These are phyloP conservation scores for Catharus bicknelli DNA, from an alignment of 2,113 vertebrate genomes.

Conservation along the genomic window DNA sequence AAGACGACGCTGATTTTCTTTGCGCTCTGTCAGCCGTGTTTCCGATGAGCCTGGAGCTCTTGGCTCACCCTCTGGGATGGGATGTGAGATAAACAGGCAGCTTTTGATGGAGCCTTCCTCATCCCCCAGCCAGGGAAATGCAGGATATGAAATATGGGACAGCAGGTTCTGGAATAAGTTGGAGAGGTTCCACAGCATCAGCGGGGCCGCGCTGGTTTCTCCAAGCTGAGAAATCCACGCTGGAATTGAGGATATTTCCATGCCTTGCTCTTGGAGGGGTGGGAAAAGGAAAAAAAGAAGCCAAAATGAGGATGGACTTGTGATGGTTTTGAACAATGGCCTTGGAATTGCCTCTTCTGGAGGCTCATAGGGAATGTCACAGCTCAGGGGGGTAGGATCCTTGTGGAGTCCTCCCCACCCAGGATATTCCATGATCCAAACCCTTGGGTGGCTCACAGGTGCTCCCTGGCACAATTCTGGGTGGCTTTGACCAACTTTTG, in stretches of 20 bases:
- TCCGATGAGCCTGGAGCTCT: not conserved
- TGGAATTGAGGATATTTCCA: not conserved
- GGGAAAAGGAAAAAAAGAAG: not conserved
- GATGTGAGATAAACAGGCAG: not conserved
- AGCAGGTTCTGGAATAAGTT: not conserved
- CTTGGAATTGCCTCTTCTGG: not conserved
- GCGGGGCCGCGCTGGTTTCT: no score
- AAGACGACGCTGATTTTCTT: not conserved
- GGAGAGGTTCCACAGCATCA: rapidly evolving
- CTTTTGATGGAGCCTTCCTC: not conserved
- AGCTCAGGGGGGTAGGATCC: not conserved
- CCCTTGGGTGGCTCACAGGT: rapidly evolving
- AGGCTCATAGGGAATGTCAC: not conserved
- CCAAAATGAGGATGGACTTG: not conserved
- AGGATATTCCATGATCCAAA: not conserved
- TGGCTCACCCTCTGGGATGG: not conserved
- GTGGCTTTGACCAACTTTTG: not conserved
- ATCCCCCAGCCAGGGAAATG: not conserved
- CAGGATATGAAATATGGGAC: not conserved
- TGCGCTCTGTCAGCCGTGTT: not conserved
- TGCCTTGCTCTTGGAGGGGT: not conserved
- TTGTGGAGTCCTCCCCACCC: not conserved
- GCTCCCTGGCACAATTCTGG: not conserved
- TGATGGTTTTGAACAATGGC: not conserved
- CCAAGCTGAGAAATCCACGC: not conserved